A percentile compares a stretch with the other conserved stretches of the same genome.
These are phyloP conservation scores for Callipepla squamata DNA, from an alignment of 2,113 vertebrate species.

Conservation along the genomic window DNA sequence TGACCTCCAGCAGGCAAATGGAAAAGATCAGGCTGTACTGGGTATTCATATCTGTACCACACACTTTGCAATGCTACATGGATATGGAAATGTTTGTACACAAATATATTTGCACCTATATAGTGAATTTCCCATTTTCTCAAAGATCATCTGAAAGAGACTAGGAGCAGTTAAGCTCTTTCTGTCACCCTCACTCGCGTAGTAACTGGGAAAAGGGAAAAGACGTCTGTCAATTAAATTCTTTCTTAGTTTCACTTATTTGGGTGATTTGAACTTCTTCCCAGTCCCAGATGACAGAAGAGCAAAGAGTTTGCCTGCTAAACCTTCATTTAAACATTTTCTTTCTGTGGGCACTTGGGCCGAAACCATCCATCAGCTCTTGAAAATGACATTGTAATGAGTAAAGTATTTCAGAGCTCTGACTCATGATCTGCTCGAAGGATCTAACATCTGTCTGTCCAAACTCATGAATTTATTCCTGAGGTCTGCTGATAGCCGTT, in stretches of 20 bases:
- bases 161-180: neutral
- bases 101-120: neutral
- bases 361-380: neutral
- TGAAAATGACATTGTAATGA: neutral
- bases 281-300: neutral
- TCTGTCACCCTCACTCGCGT: neutral
- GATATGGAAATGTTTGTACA: neutral
- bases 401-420: neutral
- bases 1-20: neutral
- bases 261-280: neutral
- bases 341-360: neutral
- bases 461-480: neutral
- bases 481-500: neutral
- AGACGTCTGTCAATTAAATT: neutral
- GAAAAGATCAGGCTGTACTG: neutral
- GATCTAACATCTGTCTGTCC: neutral
- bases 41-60: neutral
- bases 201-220: neutral
- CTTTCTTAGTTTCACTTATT: neutral
- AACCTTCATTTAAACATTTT: neutral
- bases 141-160: neutral
- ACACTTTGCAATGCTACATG: neutral
- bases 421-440: neutral
- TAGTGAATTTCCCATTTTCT: neutral
- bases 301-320: neutral